Percentiles rank a stretch among this genome's conserved stretches.
These are phyloP conservation scores for Stenopsyche tienmushanensis DNA, from an alignment of 1,140 invertebrate species.

Conservation along the genomic window DNA sequence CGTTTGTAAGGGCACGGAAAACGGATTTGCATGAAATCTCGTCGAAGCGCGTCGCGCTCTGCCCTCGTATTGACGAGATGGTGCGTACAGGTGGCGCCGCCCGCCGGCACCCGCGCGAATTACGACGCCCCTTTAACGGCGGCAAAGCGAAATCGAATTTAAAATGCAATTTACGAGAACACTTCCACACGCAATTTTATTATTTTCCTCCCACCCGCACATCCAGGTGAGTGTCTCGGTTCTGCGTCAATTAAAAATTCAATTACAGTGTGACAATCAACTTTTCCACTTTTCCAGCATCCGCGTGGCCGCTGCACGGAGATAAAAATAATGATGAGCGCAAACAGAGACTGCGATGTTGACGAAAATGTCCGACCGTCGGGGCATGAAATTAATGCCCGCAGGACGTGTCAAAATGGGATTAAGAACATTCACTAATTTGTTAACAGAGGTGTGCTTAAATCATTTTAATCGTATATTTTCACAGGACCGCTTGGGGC, in stretches of 20 bases:
- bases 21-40: too few relatives aligned
- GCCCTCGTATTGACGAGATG: too few relatives aligned
- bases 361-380: background rate
- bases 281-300: background rate
- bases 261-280: background rate
- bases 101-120: too few relatives aligned
- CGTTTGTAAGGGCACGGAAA: too few relatives aligned
- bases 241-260: slow-evolving; percentile 21
- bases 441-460: too few relatives aligned
- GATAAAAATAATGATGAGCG: background rate
- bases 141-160: slow-evolving; percentile 10
- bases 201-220: background rate
- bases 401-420: too few relatives aligned
- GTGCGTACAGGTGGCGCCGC: background rate
- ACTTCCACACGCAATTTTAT: slow-evolving; percentile 14
- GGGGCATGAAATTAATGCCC: too few relatives aligned
- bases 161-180: slow-evolving; percentile 12
- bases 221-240: too few relatives aligned
- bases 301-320: background rate
- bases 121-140: background rate
- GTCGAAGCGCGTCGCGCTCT: too few relatives aligned
- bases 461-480: too few relatives aligned
- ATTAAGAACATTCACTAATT: too few relatives aligned
- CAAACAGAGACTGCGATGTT: background rate
- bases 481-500: too few relatives aligned